Evolutionary conservation across 2,113 vertebrate genomes (phyloP).

Genomic region (Menura novaehollandiae): DNA sequence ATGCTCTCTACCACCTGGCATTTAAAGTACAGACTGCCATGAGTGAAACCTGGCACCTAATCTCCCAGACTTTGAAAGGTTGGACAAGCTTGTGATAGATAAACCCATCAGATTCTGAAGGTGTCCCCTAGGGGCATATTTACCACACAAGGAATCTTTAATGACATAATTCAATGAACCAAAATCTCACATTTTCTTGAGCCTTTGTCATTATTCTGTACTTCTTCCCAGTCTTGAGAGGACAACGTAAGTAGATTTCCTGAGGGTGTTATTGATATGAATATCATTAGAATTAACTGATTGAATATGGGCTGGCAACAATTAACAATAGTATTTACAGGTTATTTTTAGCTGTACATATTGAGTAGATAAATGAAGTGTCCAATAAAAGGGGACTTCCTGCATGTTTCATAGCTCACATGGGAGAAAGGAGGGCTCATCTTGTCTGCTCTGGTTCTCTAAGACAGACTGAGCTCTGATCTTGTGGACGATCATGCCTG

Average conservation of each 20-base stretch:
- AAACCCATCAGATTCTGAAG: not conserved
- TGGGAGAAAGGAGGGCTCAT: not conserved
- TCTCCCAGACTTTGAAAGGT: not conserved
- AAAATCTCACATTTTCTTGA: not conserved
- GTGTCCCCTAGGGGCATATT: not conserved
- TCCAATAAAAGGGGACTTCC: not conserved
- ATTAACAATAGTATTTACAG: not conserved
- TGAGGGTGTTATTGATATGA: not conserved
- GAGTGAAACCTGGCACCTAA: not conserved
- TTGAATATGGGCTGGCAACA: not conserved
- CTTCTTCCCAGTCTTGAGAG: not conserved
- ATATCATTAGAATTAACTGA: not conserved
- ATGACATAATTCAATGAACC: not conserved
- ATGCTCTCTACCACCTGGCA: not conserved
- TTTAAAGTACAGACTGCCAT: not conserved
- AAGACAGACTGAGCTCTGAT: not conserved
- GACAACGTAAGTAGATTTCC: not conserved
- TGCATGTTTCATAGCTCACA: not conserved
- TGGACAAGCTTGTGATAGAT: not conserved
- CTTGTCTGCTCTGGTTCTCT: not conserved
- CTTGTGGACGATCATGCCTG: not conserved
- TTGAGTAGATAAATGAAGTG: not conserved
- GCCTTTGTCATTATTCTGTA: not conserved
- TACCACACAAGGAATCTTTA: not conserved
- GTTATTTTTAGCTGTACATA: not conserved